Conservation (phyloP, 2,113 vertebrate species). For the Cyprinodon tularosa region DNA sequence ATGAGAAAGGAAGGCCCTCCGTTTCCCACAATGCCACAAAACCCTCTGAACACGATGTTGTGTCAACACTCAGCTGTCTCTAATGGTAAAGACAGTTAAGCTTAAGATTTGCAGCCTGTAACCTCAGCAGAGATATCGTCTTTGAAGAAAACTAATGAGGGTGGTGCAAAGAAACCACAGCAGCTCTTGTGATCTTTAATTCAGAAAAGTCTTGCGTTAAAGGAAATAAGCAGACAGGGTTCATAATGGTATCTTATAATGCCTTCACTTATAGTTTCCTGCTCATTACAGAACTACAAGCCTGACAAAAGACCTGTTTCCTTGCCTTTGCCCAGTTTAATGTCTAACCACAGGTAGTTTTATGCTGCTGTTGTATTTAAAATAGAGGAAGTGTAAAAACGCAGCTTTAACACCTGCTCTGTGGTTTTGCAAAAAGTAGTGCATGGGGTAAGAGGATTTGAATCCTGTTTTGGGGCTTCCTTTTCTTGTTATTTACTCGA, state of each 20-base stretch:
- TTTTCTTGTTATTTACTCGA: no score
- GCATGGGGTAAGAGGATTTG: background rate
- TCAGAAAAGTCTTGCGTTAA: slow-evolving; percentile 5
- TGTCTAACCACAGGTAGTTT: slow-evolving; percentile 2
- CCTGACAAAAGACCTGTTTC: slow-evolving; percentile 17
- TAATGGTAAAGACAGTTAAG: slow-evolving; percentile 12
- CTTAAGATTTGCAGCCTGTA: slow-evolving; percentile 21
- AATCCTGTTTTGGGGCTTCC: background rate
- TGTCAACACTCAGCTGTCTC: slow-evolving; percentile 26
- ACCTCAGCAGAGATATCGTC: slow-evolving; percentile 10
- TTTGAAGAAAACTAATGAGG: slow-evolving; percentile 41
- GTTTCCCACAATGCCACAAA: slow-evolving; percentile 26
- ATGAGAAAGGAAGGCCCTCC: slow-evolving; percentile 18
- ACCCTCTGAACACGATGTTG: slow-evolving; percentile 31
- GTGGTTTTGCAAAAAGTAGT: background rate
- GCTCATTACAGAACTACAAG: background rate
- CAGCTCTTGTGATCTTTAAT: background rate
- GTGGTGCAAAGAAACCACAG: slow-evolving; percentile 9
- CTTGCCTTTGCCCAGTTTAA: background rate
- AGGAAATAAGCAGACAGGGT: slow-evolving; percentile 25
- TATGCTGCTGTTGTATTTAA: background rate
- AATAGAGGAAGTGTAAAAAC: slow-evolving; percentile 12
- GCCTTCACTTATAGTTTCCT: background rate
- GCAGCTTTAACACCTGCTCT: slow-evolving; percentile 3
- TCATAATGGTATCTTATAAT: slow-evolving; percentile 37